phyloP scores from a whole-genome alignment of 2,888 invertebrate species.

The Pelosia muscerda region DNA sequence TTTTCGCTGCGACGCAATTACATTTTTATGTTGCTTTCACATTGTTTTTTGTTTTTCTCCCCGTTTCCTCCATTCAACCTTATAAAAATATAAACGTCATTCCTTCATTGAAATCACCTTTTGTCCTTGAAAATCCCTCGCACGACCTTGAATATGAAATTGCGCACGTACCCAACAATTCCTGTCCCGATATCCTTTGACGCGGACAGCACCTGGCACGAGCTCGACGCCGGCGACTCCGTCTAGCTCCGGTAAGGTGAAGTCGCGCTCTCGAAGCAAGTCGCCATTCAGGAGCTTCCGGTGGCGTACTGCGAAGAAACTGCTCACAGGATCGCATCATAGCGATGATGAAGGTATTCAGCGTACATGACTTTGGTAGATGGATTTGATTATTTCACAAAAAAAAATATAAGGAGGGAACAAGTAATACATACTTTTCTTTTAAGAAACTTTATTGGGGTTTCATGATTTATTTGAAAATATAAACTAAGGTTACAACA shows the following conservation, averaged over 20 bases:
- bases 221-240: constrained; percentile 80
- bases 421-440: neutral
- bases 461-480: too few relatives aligned
- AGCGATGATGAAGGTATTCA: constrained; percentile 93
- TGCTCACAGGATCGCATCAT: constrained; percentile 89
- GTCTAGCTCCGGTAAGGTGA: constrained; percentile 89
- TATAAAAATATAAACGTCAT: constrained; percentile 5
- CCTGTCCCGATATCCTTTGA: constrained; percentile 40
- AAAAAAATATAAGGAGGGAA: neutral
- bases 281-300: constrained; percentile 97
- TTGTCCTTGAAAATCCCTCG: constrained; percentile 29
- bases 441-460: neutral
- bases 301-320: constrained; percentile 93
- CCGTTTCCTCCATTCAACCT: constrained; percentile 39
- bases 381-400: constrained; percentile 26
- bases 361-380: constrained; percentile 69
- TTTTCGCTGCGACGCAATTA: constrained; percentile 77
- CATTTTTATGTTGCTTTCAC: constrained; percentile 83
- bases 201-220: constrained; percentile 74
- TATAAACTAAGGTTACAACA: too few relatives aligned
- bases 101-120: constrained; percentile 14
- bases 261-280: constrained; percentile 96
- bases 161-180: constrained; percentile 29
- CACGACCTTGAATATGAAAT: constrained; percentile 28
- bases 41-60: constrained; percentile 70